phyloP scores from a whole-genome alignment of 2,888 invertebrate genomes.

The Iphiclides podalirius region DNA sequence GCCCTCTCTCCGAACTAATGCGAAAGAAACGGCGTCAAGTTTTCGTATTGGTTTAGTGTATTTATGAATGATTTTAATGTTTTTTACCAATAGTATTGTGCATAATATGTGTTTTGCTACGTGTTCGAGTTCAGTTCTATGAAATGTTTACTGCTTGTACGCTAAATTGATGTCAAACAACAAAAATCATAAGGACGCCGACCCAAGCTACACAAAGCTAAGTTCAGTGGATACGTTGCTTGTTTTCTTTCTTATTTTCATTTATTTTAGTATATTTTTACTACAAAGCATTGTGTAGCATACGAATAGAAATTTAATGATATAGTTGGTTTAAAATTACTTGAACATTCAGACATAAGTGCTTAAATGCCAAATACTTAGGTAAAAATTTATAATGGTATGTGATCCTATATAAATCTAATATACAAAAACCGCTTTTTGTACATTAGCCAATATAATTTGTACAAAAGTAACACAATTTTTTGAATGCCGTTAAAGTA shows the following conservation, averaged over 20 bases:
- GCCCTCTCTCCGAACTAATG: constrained; percentile 65
- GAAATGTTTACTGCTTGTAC: constrained; percentile 33
- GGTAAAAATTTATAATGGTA: no score
- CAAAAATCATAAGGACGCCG: constrained; percentile 49
- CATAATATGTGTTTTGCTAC: constrained; percentile 45
- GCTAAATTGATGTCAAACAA: constrained; percentile 41
- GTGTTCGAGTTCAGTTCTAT: constrained; percentile 39
- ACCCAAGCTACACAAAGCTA: constrained; percentile 50
- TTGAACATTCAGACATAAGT: not conserved
- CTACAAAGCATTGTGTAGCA: not conserved
- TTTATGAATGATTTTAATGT: constrained; percentile 49
- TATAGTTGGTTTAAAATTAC: not conserved
- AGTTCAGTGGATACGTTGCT: constrained; percentile 51
- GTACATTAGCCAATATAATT: no score
- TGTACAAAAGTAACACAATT: no score
- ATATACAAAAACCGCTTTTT: no score
- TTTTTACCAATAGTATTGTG: constrained; percentile 38
- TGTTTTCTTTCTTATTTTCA: constrained; percentile 37
- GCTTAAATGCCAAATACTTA: no score
- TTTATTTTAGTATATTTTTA: constrained; percentile 19
- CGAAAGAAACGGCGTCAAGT: constrained; percentile 49
- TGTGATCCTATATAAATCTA: no score
- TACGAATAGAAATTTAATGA: not conserved
- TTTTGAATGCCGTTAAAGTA: no score
- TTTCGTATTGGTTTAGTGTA: constrained; percentile 63